These are phyloP conservation scores for Xanthostigma xanthostigma DNA, from an alignment of 2,888 invertebrate species.

Conservation along the genomic window DNA sequence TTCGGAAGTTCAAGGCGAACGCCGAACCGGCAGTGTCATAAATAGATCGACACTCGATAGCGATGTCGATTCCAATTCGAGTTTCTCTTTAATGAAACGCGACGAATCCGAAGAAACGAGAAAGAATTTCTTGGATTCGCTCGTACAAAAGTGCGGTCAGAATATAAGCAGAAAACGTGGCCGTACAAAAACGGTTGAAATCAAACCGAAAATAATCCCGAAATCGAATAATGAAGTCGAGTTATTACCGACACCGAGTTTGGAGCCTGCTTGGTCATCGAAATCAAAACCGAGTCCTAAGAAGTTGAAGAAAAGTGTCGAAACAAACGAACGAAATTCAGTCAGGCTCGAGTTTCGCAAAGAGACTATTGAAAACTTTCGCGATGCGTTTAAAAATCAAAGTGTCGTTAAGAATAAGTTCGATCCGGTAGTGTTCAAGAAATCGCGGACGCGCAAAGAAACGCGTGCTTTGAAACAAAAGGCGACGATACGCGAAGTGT, in stretches of 20 bases:
- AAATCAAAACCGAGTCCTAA: no score
- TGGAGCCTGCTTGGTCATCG: slow-evolving; percentile 24
- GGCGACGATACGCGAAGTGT: slow-evolving; percentile 68
- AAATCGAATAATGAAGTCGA: slow-evolving; percentile 40
- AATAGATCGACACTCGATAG: slow-evolving; percentile 31
- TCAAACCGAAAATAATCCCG: slow-evolving; percentile 36
- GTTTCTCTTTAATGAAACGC: slow-evolving; percentile 39
- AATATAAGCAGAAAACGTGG: slow-evolving; percentile 37
- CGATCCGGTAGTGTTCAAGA: slow-evolving; percentile 48
- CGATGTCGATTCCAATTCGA: slow-evolving; percentile 52
- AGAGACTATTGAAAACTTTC: slow-evolving; percentile 50
- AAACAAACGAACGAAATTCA: slow-evolving; percentile 21
- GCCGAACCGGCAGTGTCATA: neutral
- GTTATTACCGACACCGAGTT: slow-evolving; percentile 48
- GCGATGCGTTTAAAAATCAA: slow-evolving; percentile 49
- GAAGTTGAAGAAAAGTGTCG: no score
- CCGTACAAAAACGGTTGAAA: slow-evolving; percentile 38
- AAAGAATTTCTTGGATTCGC: slow-evolving; percentile 38
- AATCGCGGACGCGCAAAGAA: slow-evolving; percentile 61
- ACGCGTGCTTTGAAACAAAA: slow-evolving; percentile 55
- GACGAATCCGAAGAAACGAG: slow-evolving; percentile 49
- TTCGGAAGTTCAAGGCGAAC: slow-evolving; percentile 10
- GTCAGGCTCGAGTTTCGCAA: slow-evolving; percentile 38
- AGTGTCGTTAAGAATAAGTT: slow-evolving; percentile 45
- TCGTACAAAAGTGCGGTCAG: slow-evolving; percentile 49